A percentile compares a stretch with the other conserved stretches of the same genome.
Conservation (phyloP, 2,113 vertebrate genomes). For the Cepphus grylle region DNA sequence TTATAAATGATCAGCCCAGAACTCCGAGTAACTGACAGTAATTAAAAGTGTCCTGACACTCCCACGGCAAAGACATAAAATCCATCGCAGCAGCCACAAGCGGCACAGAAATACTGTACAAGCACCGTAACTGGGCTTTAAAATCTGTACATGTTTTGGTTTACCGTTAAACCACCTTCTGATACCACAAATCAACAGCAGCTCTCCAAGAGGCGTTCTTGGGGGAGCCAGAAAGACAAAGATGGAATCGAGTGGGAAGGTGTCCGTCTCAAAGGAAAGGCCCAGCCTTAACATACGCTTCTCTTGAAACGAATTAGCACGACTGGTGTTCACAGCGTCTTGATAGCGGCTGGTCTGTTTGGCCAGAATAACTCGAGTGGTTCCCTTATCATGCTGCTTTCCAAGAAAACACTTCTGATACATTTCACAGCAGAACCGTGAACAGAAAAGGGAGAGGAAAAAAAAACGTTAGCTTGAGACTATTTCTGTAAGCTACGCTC, state of each 20-base stretch:
- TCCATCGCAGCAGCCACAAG: not conserved
- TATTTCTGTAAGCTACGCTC: not conserved
- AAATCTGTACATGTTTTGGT: not conserved
- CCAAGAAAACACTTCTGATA: not conserved
- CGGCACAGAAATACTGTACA: not conserved
- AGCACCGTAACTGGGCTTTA: not conserved
- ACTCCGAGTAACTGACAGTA: not conserved
- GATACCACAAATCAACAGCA: not conserved
- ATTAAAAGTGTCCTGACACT: conserved; percentile 32
- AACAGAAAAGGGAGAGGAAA: not conserved
- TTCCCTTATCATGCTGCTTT: not conserved
- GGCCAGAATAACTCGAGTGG: not conserved
- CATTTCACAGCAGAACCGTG: not conserved
- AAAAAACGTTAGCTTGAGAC: not conserved
- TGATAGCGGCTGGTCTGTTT: not conserved
- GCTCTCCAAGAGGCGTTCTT: not conserved
- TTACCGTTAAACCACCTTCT: not conserved
- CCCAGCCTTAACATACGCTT: not conserved
- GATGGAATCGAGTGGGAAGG: not conserved
- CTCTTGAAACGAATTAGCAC: not conserved
- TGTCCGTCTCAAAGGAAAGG: not conserved
- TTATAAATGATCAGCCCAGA: not conserved
- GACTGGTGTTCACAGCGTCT: accelerated
- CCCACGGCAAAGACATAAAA: not conserved
- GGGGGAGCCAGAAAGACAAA: not conserved